phyloP scores from a whole-genome alignment of 2,113 vertebrate species.

The Camelus bactrianus region DNA sequence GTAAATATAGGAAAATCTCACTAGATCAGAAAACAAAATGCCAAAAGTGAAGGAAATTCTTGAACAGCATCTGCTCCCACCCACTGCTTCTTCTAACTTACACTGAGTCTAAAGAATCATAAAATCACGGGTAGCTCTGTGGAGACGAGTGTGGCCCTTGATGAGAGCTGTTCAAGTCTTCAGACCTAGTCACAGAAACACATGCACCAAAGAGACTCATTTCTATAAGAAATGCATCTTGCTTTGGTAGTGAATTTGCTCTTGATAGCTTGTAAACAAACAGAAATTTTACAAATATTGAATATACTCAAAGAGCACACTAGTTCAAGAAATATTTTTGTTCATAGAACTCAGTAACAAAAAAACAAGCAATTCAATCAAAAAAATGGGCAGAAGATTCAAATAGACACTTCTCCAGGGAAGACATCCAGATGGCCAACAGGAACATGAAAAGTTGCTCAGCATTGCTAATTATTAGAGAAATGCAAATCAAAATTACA shows the following conservation, averaged over 20 bases:
- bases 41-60: constrained; percentile 12
- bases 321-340: neutral
- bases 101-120: neutral
- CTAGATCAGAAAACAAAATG: constrained; percentile 3
- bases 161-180: neutral
- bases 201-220: neutral
- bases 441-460: too few species aligned
- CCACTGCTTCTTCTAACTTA: neutral
- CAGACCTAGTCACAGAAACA: neutral
- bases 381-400: too few species aligned
- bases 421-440: too few species aligned
- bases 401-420: too few species aligned
- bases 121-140: neutral
- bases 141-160: neutral
- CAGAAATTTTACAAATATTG: neutral
- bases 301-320: neutral
- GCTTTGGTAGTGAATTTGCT: neutral
- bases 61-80: neutral
- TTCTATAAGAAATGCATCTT: neutral
- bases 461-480: too few species aligned
- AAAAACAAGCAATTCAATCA: too few species aligned
- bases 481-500: too few species aligned
- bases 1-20: constrained; percentile 10
- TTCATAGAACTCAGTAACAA: neutral
- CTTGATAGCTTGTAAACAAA: neutral